Evolutionary conservation across 2,888 invertebrate genomes (phyloP).

Genomic region (Drosophila atripex): DNA sequence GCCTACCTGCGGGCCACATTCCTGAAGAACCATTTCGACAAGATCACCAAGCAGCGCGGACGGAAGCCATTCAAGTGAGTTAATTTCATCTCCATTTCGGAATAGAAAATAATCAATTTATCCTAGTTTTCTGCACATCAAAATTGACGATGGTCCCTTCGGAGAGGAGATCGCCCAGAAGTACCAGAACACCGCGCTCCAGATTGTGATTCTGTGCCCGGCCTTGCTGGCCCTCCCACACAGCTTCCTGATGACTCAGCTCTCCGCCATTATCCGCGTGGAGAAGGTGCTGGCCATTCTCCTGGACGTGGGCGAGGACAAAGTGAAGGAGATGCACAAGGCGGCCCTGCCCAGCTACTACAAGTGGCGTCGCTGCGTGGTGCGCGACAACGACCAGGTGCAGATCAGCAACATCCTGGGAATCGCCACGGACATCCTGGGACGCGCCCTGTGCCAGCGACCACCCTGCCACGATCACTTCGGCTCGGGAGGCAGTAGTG

Average conservation of each 20-base stretch:
- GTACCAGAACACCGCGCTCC: slow-evolving; percentile 88
- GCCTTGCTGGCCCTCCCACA: slow-evolving; percentile 86
- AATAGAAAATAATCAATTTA: not conserved
- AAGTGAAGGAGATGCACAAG: slow-evolving; percentile 88
- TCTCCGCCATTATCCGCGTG: slow-evolving; percentile 83
- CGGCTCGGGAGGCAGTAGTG: slow-evolving; percentile 72
- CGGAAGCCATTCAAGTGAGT: slow-evolving; percentile 91
- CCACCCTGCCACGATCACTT: slow-evolving; percentile 88
- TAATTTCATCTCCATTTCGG: not conserved
- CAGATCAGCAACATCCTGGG: slow-evolving; percentile 94
- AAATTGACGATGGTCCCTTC: slow-evolving; percentile 88
- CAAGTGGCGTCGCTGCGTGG: slow-evolving; percentile 91
- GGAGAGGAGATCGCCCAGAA: slow-evolving; percentile 84
- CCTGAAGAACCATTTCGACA: slow-evolving; percentile 92
- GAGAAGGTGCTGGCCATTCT: slow-evolving; percentile 92
- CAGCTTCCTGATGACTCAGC: slow-evolving; percentile 82
- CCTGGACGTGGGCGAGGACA: slow-evolving; percentile 90
- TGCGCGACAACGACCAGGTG: slow-evolving; percentile 92
- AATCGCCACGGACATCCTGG: slow-evolving; percentile 91
- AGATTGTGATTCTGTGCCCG: slow-evolving; percentile 92
- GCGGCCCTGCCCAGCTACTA: slow-evolving; percentile 89
- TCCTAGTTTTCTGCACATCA: slow-evolving; percentile 89
- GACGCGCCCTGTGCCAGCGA: slow-evolving; percentile 86
- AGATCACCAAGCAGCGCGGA: slow-evolving; percentile 92
- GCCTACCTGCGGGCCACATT: slow-evolving; percentile 92